Base-by-base conservation (phyloP, 2,888 invertebrate genomes). In the Plagodis dolabraria region DNA sequence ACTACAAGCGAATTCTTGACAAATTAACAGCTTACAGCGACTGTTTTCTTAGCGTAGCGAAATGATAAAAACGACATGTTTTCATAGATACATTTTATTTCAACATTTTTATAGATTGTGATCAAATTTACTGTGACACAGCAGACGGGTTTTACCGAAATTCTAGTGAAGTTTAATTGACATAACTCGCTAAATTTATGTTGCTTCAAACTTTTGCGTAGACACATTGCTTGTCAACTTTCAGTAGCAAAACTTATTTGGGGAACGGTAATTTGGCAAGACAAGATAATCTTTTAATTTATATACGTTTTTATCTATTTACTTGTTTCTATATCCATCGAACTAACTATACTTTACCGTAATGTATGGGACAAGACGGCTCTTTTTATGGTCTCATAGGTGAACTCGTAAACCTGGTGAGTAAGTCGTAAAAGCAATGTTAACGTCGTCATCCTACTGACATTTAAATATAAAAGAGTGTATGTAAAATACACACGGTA, bases 101-200 rank as follows among this genome's bases (percentile, higher is more conserved):
- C 5, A 12, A 44, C 12, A 44, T 5, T 11, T 6, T 44, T 44
- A 44, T 44, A 44, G 7, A 44, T 44, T 12, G 8, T 11, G 7
- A 12, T 12, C 11, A 11, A 12, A n/a, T 11, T 44, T 5, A 46
- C 33, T 35, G 51, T 63, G 68, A 64, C 61, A 67, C 68, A 65
- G 66, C 69, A 70, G 65, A 69, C 65, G 65, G 71, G 66, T 57
- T 69, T 63, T 59, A 8, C 43, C 8, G 43, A 34, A 33, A 1
- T 12, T 11, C 10, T 11, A 50, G 50, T 50, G 6, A 44, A 42
- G 43, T 42, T 43, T 43, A 43, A 44, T 49, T 49, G 33, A 64
- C 62, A 62, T 49, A 58, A 58, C 49, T 38, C 45, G 49, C 57
- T 58, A 56, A 60, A 67, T 53, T 52, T 59, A 46, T 64, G 53